Base-by-base conservation (phyloP, 2,888 invertebrate species). In the Nebria salina region DNA sequence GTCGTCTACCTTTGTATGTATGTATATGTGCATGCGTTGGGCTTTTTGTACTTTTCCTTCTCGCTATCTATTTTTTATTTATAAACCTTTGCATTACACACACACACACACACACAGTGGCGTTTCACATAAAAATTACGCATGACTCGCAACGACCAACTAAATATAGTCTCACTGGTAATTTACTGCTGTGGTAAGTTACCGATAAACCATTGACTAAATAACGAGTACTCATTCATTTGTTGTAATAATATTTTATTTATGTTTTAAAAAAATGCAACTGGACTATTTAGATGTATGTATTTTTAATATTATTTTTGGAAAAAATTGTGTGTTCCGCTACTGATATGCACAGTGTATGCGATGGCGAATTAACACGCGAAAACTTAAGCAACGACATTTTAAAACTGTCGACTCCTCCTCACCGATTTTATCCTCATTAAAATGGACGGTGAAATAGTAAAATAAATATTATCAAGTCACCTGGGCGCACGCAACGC, bases 381-480 rank as follows among this genome's bases (percentile, higher is more conserved):
- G 54, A 54, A 34, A 54, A 54, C 54, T 54, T 54, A 54, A 54
- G 11, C 54, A 54, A 54, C 4, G 54, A 54, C 54, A 54, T 54
- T 54, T 54, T 54, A 7, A 54, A 54, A 54, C 54, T 54, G 54
- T 54, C 54, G 54, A 54, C 54, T 54, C 54, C 54, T 54, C 54
- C 54, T 54, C 54, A 7, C 54, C 54, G 80, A 80, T 75, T 80
- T 75, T 80, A 80, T 66, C 75, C 80, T 80, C 80, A 75, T 80
- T 80, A 80, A 80, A 80, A 80, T 80, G 80, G 80, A 80, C 68
- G 75, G 65, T 75, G 80, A 80, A 80, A 80, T 75, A 72, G 75
- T 80, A 65, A 75, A 80, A 80, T 80, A 80, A 75, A 75, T 80
- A 80, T 34, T 25, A 26, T 80, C 66, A 75, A 68, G 68, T 80